Base-by-base conservation (phyloP, 2,113 vertebrate species). In the Salminus brasiliensis region DNA sequence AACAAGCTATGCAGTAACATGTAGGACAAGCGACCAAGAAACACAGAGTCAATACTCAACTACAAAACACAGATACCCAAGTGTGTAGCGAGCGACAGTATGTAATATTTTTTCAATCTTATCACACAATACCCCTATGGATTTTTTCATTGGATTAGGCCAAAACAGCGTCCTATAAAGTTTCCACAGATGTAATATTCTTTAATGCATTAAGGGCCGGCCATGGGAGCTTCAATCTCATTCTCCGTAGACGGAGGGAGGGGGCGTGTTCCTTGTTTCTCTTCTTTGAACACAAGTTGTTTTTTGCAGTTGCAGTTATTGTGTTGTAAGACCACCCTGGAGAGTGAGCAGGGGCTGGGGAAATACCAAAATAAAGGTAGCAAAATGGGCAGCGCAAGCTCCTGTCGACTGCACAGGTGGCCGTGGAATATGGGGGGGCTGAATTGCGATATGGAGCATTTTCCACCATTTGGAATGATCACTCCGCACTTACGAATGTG, bases 381-480 rank as follows among this genome's bases (percentile, higher is more conserved):
- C n/a, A 12, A 59, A 77, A 55, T 81, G 66, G 21, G 25, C 32
- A 74, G 49, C 23, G 45, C 43, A 25, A 60, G 71, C 49, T 72
- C 21, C 70, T 81, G 45, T 53, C 23, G 47, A 67, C 74, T 29
- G 23, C 52, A 29, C 79, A 75, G 69, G 76, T 77, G 69, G 52
- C 2, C 79, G 72, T 47, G 73, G n/a, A 13, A 16, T n/a, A n/a
- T n/a, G n/a, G 39, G 10, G 49, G 49, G 13, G 53, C 43, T 57
- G 59, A 39, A 5, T 66, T 75, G 84, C 74, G 57, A 73, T 74
- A 63, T 73, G 27, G 23, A 74, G 66, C 70, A 67, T 81, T 80
- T 85, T 73, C 79, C 65, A 72, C 76, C 13, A 62, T 82, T 77
- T 72, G 76, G 65, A 79, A 72, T 70, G 62, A 85, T 85, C 73